A percentile compares a stretch with the other conserved stretches of the same genome.
Conservation (phyloP, 30 jellyfish, hydroid and myxozoan genomes). For the Hydractinia echinata region DNA sequence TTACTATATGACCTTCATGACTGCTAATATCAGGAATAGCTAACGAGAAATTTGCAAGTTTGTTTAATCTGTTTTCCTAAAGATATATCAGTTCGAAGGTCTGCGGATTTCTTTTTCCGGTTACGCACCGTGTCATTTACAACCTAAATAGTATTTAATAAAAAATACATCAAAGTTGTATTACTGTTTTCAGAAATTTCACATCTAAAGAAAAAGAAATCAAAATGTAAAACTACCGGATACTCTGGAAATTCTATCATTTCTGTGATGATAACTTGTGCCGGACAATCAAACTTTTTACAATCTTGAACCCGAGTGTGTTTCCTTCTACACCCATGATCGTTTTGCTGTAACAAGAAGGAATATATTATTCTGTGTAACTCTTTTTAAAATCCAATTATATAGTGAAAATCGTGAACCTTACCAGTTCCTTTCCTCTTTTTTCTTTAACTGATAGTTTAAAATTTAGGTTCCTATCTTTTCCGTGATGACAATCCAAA, state of each 20-base stretch:
- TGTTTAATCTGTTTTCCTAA: not conserved
- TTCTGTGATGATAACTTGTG: conserved; percentile 30
- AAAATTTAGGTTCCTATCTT: not conserved
- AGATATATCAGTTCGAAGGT: not conserved
- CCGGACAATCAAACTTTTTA: conserved; percentile 35
- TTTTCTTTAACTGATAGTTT: not conserved
- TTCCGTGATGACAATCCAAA: conserved; percentile 3
- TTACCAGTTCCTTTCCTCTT: not conserved
- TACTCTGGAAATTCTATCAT: conserved; percentile 34
- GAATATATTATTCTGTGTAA: no score
- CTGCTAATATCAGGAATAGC: not conserved
- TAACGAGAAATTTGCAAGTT: not conserved
- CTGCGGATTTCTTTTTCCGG: no score
- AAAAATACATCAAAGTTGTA: no score
- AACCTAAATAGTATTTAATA: no score
- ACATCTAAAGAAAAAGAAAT: no score
- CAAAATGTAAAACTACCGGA: conserved; percentile 10
- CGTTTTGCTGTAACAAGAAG: not conserved
- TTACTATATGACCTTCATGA: conserved; percentile 2
- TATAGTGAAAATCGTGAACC: not conserved
- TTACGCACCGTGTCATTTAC: no score
- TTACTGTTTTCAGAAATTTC: no score
- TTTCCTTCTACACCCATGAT: not conserved
- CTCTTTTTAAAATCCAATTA: no score
- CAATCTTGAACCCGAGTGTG: not conserved